Base-by-base conservation (phyloP, 2,888 invertebrate species). In the Synergus umbraculus region DNA sequence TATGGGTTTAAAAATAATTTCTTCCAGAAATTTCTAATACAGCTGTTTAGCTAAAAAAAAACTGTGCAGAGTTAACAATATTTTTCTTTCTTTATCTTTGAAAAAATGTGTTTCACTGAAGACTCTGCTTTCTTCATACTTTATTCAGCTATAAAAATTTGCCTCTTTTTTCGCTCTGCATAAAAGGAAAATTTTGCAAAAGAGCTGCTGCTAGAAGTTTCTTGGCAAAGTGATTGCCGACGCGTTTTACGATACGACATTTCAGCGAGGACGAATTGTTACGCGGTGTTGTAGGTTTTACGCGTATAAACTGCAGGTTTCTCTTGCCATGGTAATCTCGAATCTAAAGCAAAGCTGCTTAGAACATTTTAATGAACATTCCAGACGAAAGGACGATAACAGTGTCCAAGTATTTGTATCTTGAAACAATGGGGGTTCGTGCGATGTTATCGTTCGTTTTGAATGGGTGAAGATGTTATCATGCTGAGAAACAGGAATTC, bases 301-400 rank as follows among this genome's bases (percentile, higher is more conserved):
- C 29, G 9, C 18, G 29, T 29, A 46, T 18, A 49, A 69, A 69
- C 69, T 46, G 22, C 4, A 13, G 2, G 15, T 46, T 29, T 54
- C 54, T 49, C 29, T 67, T 78, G 78, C 65, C 73, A 77, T 73
- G 64, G 69, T 79, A 79, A 82, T 82, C 67, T 79, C 73, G 69
- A 83, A 83, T 85, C 85, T 76, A 80, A 80, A 85, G 86, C 80
- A 82, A 85, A 86, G 85, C 83, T 85, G 84, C 85, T 87, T 88
- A 86, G 84, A 85, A 85, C 84, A 86, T 88, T 90, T 89, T 89
- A 88, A 88, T 85, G 88, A 89, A 88, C 86, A 89, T 87, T 83
- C 85, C 81, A 86, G 85, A 89, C 88, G 88, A 90, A 88, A 85
- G 86, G 82, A 81, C 86, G 88, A 86, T 88, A 87, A 86, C 87